Percentiles rank a stretch among this genome's conserved stretches.
Evolutionary conservation across 2,113 vertebrate genomes (phyloP).

Genomic region (Echinops telfairi): DNA sequence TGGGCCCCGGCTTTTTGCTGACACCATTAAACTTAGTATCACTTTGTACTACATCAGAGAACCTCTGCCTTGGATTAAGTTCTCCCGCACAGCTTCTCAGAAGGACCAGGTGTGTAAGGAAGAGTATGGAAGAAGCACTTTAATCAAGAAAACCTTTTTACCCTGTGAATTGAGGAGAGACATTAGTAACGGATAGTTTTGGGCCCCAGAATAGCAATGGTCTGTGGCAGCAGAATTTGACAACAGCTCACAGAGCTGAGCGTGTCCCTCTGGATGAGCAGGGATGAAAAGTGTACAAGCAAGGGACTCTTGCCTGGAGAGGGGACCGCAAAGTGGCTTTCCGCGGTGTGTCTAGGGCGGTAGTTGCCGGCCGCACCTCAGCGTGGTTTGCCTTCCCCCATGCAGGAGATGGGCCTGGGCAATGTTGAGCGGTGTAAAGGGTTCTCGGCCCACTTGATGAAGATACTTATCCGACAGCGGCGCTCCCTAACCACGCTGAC

Average conservation of each 20-base stretch:
- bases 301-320: not conserved
- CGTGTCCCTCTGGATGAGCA: not conserved
- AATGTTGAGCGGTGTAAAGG: constrained; percentile 94
- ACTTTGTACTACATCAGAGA: constrained; percentile 14
- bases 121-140: not conserved
- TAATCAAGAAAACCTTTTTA: not conserved
- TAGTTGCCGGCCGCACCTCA: not conserved
- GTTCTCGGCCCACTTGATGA: constrained; percentile 95
- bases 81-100: not conserved
- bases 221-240: not conserved
- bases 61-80: not conserved
- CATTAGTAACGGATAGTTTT: not conserved
- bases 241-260: not conserved
- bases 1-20: not conserved
- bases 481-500: constrained; percentile 90
- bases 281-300: too few relatives aligned
- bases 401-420: constrained; percentile 93
- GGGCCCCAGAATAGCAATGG: not conserved
- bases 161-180: constrained; percentile 17
- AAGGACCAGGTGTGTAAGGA: constrained; percentile 12
- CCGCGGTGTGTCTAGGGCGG: not conserved
- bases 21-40: not conserved
- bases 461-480: constrained; percentile 92
- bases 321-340: not conserved
- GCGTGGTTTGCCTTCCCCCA: not conserved